Base-by-base conservation (phyloP, 2,113 vertebrate genomes). In the Sciurus niger region DNA sequence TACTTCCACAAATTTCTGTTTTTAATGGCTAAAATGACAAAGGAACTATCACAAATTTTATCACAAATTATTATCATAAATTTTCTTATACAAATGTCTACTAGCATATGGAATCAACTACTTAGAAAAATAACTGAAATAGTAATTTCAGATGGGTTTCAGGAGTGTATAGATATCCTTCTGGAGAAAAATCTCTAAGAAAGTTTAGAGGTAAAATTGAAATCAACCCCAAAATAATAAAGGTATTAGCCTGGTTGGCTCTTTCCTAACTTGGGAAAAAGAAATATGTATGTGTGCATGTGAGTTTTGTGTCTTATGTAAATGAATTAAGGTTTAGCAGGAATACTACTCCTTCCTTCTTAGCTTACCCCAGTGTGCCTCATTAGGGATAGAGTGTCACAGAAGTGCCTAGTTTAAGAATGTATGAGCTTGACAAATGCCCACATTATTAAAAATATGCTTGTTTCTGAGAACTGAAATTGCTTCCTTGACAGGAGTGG, bases 391-490 rank as follows among this genome's bases (percentile, higher is more conserved):
- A 89, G 20, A 92, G 74, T 90, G 89, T 76, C 34, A 17, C 77
- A 37, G 43, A 88, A 92, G 58, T 72, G 30, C 28, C 73, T 72
- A 74, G 34, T 94, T 97, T 93, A 94, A 96, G 79, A 97, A 80
- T 73, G 78, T 30, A 94, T 85, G 95, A 94, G 84, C 84, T 96
- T 82, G 34, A 72, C 55, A 92, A 93, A 95, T 82, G 87, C 28
- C 89, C 70, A 94, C 79, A 68, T 97, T 97, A 96, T 68, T 88
- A 94, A 85, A 95, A 96, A 90, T 93, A 85, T 87, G 72, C 72
- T 87, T 92, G n/a, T 92, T 96, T 88, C 80, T 92, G 73, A 89
- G 5, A 58, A 77, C 24, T 95, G 63, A 94, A 84, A 46, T 68
- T 93, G 55, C 37, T 90, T 95, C 68, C 90, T 96, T 89, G 55